These are phyloP conservation scores for Halictus rubicundus DNA, from an alignment of 1,140 invertebrate species.

Conservation along the genomic window DNA sequence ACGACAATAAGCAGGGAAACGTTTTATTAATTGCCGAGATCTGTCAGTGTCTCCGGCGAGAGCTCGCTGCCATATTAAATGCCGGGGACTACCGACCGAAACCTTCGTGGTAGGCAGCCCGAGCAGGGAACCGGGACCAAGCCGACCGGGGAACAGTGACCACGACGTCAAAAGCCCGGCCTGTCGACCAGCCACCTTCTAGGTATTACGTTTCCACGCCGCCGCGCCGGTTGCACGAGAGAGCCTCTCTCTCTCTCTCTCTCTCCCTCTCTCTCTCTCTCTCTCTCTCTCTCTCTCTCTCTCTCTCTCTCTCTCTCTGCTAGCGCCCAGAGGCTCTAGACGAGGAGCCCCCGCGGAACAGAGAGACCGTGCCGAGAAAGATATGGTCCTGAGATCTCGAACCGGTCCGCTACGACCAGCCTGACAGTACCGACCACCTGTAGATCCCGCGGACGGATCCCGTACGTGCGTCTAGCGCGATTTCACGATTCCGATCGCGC, in stretches of 20 bases:
- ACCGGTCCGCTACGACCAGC: constrained; percentile 47
- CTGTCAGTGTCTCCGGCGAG: constrained; percentile 73
- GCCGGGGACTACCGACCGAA: constrained; percentile 65
- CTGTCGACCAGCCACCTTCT: constrained; percentile 35
- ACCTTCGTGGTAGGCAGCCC: constrained; percentile 58
- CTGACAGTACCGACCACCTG: constrained; percentile 53
- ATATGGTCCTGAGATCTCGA: constrained; percentile 46
- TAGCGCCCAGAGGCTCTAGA: constrained; percentile 39
- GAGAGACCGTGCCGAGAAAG: not conserved
- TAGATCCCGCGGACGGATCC: constrained; percentile 42
- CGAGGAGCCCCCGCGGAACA: not conserved
- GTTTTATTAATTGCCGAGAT: constrained; percentile 79
- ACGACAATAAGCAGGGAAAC: constrained; percentile 77
- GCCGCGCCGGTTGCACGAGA: not conserved
- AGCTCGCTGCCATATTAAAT: constrained; percentile 71
- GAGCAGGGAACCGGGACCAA: constrained; percentile 6
- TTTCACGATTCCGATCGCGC: constrained; percentile 51
- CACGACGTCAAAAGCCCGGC: constrained; percentile 33
- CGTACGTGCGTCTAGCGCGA: constrained; percentile 39
- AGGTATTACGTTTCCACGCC: constrained; percentile 64
- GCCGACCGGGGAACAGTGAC: constrained; percentile 9
- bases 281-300: no score
- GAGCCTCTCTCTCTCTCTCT: no score
- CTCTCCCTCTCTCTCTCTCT: no score
- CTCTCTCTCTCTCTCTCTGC: constrained; percentile 4